Evolutionary conservation across 92 coral and sea anemone species (phyloP).

Genomic region (Umimayanthus kanabou): DNA sequence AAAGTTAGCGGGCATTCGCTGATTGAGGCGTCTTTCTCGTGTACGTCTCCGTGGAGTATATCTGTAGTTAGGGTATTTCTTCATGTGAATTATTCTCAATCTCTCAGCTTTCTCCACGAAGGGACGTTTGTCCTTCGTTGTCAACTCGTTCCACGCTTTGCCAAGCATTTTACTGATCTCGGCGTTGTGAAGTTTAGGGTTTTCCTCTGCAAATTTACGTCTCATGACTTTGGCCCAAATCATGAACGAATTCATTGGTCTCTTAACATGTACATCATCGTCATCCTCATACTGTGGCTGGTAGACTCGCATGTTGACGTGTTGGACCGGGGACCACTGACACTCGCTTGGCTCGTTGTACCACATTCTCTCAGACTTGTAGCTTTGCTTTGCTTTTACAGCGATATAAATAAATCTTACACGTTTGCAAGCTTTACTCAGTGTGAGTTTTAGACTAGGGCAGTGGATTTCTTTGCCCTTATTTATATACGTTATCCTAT

Average conservation of each 20-base stretch:
- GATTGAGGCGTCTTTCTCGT: slow-evolving; percentile 74
- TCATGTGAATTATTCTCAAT: slow-evolving; percentile 95
- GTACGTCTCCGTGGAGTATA: slow-evolving; percentile 89
- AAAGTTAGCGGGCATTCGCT: slow-evolving; percentile 62
- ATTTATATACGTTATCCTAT: slow-evolving; percentile 54
- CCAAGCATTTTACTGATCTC: slow-evolving; percentile 98
- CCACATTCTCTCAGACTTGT: slow-evolving; percentile 8
- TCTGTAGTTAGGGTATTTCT: slow-evolving; percentile 95
- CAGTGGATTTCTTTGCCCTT: slow-evolving; percentile 5
- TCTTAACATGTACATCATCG: slow-evolving; percentile 90
- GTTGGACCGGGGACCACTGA: slow-evolving; percentile 31
- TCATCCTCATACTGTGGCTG: slow-evolving; percentile 79
- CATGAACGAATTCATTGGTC: slow-evolving; percentile 99
- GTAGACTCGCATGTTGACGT: slow-evolving; percentile 25
- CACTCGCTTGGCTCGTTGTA: background rate
- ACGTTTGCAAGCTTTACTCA: background rate
- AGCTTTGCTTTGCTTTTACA: background rate
- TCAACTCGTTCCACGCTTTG: slow-evolving; percentile 98
- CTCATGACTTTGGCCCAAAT: slow-evolving; percentile 99
- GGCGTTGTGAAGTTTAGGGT: slow-evolving; percentile 97
- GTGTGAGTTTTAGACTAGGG: background rate
- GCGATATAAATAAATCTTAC: background rate
- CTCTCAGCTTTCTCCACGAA: slow-evolving; percentile 99
- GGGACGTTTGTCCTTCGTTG: slow-evolving; percentile 98
- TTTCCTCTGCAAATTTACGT: slow-evolving; percentile 96